Evolutionary conservation across 2,888 invertebrate species (phyloP).

Genomic region (Chouioia cunea): DNA sequence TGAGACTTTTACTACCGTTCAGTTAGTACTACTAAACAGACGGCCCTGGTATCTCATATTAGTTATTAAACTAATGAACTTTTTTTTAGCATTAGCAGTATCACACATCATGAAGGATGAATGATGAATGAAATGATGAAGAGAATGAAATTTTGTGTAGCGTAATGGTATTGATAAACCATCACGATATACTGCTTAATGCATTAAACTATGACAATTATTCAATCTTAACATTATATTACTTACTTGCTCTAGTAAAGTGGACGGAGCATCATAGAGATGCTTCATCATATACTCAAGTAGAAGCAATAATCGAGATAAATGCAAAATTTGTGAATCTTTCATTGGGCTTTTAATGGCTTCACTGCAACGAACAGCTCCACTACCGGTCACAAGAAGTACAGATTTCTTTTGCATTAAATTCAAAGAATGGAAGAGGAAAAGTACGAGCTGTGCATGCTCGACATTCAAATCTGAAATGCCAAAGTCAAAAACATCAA

Average conservation of each 20-base stretch:
- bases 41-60: conserved; percentile 66
- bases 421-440: conserved; percentile 94
- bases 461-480: conserved; percentile 91
- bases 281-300: conserved; percentile 96
- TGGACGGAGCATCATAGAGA: conserved; percentile 92
- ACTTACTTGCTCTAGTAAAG: conserved; percentile 84
- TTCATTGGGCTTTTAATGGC: conserved; percentile 73
- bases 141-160: conserved; percentile 20
- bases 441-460: conserved; percentile 92
- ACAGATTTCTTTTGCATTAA: conserved; percentile 97
- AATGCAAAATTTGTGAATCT: conserved; percentile 82
- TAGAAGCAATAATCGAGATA: conserved; percentile 86
- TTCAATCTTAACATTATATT: conserved; percentile 26
- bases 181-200: conserved; percentile 45
- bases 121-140: conserved; percentile 30
- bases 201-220: conserved; percentile 49
- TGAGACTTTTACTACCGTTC: conserved; percentile 67
- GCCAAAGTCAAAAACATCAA: not conserved
- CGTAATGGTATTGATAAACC: conserved; percentile 43
- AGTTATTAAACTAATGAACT: conserved; percentile 44
- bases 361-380: conserved; percentile 77
- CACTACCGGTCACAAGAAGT: conserved; percentile 84
- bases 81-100: conserved; percentile 62
- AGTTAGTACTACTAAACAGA: conserved; percentile 62
- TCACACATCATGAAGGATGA: conserved; percentile 27